Evolutionary conservation across 2,797 vertebrate genomes (phyloP).

Genomic region (Sebastes wilsoni): DNA sequence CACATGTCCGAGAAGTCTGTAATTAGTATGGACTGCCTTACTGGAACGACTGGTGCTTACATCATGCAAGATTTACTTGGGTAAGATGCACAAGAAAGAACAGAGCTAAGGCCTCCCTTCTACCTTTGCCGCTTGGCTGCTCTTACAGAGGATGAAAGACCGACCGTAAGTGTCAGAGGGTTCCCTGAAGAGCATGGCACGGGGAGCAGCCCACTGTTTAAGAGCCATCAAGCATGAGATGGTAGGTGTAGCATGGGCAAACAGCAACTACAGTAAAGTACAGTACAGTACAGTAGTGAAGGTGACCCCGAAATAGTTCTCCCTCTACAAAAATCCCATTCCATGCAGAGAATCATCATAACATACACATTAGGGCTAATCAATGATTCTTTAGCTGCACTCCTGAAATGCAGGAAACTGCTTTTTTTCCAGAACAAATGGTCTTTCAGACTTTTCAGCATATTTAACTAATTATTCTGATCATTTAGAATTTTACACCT

Average conservation of each 20-base stretch:
- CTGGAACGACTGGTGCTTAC: conserved; percentile 28
- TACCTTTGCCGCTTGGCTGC: conserved; percentile 32
- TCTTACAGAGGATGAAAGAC: conserved; percentile 36
- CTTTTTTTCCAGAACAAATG: neutral
- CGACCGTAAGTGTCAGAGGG: conserved; percentile 16
- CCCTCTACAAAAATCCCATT: neutral
- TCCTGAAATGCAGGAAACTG: neutral
- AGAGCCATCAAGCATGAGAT: conserved; percentile 32
- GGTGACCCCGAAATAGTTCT: conserved; percentile 6
- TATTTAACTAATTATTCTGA: neutral
- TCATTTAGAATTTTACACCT: neutral
- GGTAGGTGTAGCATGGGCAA: conserved; percentile 8
- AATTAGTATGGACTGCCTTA: conserved; percentile 41
- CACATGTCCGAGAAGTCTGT: conserved; percentile 35
- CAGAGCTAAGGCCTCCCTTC: conserved; percentile 12
- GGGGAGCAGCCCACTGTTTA: conserved; percentile 23
- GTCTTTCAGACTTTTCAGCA: neutral
- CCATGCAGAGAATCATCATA: neutral
- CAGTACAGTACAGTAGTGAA: neutral
- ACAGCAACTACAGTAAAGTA: conserved; percentile 1
- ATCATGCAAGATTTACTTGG: conserved; percentile 12
- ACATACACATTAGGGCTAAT: neutral
- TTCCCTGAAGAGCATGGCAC: neutral
- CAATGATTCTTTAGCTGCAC: neutral
- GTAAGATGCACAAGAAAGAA: conserved; percentile 30